phyloP scores from a whole-genome alignment of 2,113 vertebrate species.

The Crotalus helleri region DNA sequence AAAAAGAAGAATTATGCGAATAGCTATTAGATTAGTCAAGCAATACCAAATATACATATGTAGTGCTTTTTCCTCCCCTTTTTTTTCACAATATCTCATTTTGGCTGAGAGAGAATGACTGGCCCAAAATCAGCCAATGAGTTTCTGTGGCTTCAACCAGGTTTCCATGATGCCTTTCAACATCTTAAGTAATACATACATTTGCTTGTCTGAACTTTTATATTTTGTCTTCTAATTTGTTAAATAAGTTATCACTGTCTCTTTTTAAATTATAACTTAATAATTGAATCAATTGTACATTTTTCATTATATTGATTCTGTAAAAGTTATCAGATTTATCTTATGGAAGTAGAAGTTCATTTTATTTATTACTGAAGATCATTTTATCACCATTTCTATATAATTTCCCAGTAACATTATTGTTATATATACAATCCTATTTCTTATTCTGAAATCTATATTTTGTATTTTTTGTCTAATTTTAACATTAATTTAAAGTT shows the following conservation, averaged over 20 bases:
- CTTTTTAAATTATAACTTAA: not conserved
- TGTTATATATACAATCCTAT: not conserved
- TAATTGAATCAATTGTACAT: not conserved
- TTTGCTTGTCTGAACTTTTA: not conserved
- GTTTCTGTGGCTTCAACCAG: not conserved
- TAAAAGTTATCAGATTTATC: not conserved
- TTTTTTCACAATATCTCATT: not conserved
- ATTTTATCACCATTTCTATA: not conserved
- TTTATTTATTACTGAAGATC: not conserved
- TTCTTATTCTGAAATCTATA: not conserved
- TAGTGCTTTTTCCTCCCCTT: not conserved
- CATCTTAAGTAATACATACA: not conserved
- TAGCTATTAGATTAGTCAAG: not conserved
- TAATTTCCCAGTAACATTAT: not conserved
- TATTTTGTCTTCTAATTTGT: not conserved
- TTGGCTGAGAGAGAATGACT: no score
- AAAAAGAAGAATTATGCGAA: not conserved
- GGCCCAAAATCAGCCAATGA: not conserved
- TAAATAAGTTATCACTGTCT: not conserved
- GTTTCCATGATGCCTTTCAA: not conserved
- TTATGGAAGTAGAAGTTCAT: not conserved
- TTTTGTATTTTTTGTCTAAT: not conserved
- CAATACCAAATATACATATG: not conserved
- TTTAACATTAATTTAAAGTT: not conserved
- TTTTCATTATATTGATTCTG: not conserved